Evolutionary conservation across 2,888 invertebrate species (phyloP), one percentile per base, ranked within the genome.

Genomic region (Rutpela maculata): DNA sequence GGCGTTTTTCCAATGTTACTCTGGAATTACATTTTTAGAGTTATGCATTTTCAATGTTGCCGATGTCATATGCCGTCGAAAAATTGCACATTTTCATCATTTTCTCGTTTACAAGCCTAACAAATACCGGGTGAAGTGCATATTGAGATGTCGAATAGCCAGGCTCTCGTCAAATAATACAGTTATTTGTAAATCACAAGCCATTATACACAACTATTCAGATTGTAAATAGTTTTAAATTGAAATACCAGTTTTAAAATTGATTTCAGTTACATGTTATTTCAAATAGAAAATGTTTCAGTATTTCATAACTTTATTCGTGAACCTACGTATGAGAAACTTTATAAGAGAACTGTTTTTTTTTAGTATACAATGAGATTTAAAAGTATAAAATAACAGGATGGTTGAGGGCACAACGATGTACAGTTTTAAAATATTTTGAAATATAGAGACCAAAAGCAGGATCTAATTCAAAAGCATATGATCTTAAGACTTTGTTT

Each of bases 11-110:
- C 63, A 63, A 63, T 63, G 63, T 72, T 72, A 60, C 62, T 19
- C 80, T 73, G 76, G 81, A 82, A 85, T 84, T 85, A 85, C 84
- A 83, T 84, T 85, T 85, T 85, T 83, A 82, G 81, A 82, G 85
- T 86, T 86, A 85, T 86, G 85, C 84, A 85, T 84, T 85, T 83
- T 84, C 83, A 79, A 84, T 84, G 85, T 84, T 83, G 83, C 80
- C 81, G 75, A 81, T 83, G 82, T 82, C 84, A 84, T 77, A 68
- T 72, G 71, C 75, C 80, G 72, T 74, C 81, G 78, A 78, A 78
- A 81, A 83, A 84, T 83, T 85, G 84, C 84, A 84, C 84, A 84
- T 83, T 84, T 84, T 82, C 78, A 70, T 55, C 63, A 43, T 72
- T 72, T 72, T 55, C 18, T 71, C 35, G 43, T 22, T 43, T 19